Conservation (phyloP, 2,888 invertebrate species). For the Formica aserva region DNA sequence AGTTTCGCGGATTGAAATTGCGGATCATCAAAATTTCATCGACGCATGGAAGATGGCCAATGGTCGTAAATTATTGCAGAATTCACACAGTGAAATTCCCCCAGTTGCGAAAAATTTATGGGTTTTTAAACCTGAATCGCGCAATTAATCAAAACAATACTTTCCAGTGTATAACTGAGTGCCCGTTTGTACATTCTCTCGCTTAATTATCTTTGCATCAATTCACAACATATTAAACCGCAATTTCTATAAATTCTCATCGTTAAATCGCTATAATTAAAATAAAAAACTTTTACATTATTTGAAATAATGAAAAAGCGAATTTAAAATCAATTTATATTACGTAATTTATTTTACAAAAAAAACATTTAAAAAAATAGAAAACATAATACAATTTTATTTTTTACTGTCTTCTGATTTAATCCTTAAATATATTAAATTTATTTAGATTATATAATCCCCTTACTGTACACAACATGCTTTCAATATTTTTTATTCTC, state of each 20-base stretch:
- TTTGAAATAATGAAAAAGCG: not conserved
- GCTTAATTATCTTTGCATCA: not conserved
- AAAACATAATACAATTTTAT: not conserved
- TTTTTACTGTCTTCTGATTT: not conserved
- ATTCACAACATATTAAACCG: not conserved
- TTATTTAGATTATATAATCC: not conserved
- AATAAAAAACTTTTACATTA: not conserved
- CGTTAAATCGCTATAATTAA: not conserved
- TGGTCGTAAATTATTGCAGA: constrained; percentile 27
- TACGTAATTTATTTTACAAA: not conserved
- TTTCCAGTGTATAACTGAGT: not conserved
- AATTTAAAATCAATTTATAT: not conserved
- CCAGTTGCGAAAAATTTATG: constrained; percentile 29
- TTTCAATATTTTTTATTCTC: not conserved
- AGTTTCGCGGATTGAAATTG: constrained; percentile 20
- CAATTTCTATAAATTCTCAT: not conserved
- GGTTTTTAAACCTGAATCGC: constrained; percentile 21
- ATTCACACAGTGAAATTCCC: constrained; percentile 1
- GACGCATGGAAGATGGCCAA: constrained; percentile 11
- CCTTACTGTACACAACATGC: not conserved
- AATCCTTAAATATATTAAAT: not conserved
- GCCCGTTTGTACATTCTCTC: not conserved
- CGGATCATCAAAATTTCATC: constrained; percentile 49
- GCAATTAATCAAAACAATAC: constrained; percentile 38
- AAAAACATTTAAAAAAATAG: not conserved